A percentile compares a stretch with the other conserved stretches of the same genome.
phyloP scores from a whole-genome alignment of 2,797 vertebrate genomes.

The Alectoris magna region DNA sequence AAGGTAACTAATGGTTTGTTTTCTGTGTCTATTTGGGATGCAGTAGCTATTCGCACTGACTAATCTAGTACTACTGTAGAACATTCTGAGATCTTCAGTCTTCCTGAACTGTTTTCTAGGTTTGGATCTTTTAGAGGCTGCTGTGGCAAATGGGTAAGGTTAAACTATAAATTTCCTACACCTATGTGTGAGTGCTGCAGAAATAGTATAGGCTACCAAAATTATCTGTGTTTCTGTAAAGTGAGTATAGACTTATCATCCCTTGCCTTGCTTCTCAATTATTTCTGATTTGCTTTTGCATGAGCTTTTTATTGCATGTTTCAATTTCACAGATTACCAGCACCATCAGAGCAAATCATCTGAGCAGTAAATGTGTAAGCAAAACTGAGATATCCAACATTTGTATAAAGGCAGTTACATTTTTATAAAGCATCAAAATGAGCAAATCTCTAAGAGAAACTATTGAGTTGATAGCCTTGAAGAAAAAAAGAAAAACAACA shows the following conservation, averaged over 20 bases:
- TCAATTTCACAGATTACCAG: slow-evolving; percentile 23
- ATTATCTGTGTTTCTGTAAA: not conserved
- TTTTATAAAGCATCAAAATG: not conserved
- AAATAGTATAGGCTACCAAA: not conserved
- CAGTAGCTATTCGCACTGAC: not conserved
- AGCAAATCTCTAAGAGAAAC: not conserved
- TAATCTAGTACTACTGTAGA: not conserved
- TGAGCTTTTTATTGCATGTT: slow-evolving; percentile 20
- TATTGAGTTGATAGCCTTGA: slow-evolving; percentile 10
- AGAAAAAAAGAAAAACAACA: not conserved
- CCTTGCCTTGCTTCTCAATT: not conserved
- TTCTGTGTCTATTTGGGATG: not conserved
- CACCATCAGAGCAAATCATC: slow-evolving; percentile 1
- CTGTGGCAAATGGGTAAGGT: not conserved
- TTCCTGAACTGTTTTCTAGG: not conserved
- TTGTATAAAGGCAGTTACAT: slow-evolving; percentile 1
- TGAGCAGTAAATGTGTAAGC: slow-evolving; percentile 31
- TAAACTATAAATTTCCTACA: not conserved
- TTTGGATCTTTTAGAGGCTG: not conserved
- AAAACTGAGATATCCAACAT: slow-evolving; percentile 47
- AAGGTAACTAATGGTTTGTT: not conserved
- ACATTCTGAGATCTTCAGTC: not conserved
- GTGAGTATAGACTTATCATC: not conserved
- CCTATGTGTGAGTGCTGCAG: fast-evolving
- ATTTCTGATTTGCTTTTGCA: slow-evolving; percentile 28